Conservation (phyloP, 2,113 vertebrate genomes). For the Myrmecophaga tridactyla region DNA sequence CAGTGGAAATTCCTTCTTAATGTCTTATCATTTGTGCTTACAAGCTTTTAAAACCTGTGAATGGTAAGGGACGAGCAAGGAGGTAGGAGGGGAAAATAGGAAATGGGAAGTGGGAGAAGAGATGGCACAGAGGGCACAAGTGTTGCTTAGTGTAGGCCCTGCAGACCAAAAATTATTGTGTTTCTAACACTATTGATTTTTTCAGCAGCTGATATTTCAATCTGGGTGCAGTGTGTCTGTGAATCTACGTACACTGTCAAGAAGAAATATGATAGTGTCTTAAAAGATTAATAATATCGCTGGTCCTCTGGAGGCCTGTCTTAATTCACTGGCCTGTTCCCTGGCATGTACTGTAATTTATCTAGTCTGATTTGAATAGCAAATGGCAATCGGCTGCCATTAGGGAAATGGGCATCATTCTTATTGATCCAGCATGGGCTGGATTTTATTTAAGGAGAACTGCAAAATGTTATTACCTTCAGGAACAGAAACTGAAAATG, state of each 20-base stretch:
- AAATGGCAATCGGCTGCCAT: conserved; percentile 92
- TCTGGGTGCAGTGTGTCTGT: conserved; percentile 90
- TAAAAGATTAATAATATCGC: conserved; percentile 93
- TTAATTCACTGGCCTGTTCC: conserved; percentile 93
- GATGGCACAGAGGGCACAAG: conserved; percentile 72
- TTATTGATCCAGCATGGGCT: conserved; percentile 90
- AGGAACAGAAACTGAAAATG: conserved; percentile 80
- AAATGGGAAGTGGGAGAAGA: conserved; percentile 72
- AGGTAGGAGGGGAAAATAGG: conserved; percentile 23
- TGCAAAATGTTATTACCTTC: conserved; percentile 89
- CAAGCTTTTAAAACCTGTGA: conserved; percentile 70
- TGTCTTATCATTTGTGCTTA: conserved; percentile 67
- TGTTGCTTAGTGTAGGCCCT: conserved; percentile 81
- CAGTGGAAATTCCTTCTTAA: conserved; percentile 59
- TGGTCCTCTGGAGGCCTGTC: conserved; percentile 91
- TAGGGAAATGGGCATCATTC: conserved; percentile 92
- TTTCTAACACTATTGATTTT: conserved; percentile 91
- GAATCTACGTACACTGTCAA: conserved; percentile 89
- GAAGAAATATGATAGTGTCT: conserved; percentile 94
- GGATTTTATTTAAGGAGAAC: conserved; percentile 90
- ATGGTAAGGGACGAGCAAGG: conserved; percentile 42
- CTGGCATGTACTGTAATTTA: conserved; percentile 93
- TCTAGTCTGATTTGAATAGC: conserved; percentile 93
- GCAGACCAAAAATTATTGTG: conserved; percentile 88
- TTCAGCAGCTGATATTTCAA: conserved; percentile 92